Conservation (phyloP, 2,797 vertebrate genomes). For the Paedocypris micromegethes region DNA sequence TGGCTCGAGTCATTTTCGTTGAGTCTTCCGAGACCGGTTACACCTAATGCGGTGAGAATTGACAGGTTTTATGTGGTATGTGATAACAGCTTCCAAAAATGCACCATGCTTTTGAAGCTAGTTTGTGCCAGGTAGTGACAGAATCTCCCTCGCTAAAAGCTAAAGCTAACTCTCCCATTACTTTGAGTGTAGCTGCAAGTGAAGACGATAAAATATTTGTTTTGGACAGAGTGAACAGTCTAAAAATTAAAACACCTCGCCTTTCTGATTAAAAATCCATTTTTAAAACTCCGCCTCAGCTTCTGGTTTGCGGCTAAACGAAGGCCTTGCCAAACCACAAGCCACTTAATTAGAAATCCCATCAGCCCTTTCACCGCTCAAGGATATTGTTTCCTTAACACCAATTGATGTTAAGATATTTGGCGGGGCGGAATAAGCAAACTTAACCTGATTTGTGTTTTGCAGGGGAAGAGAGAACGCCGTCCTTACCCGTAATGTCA, state of each 20-base stretch:
- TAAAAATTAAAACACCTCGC: not conserved
- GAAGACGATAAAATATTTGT: slow-evolving; percentile 36
- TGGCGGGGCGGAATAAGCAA: slow-evolving; percentile 34
- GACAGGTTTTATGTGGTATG: not conserved
- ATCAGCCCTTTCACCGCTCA: not conserved
- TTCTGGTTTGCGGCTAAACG: slow-evolving; percentile 6
- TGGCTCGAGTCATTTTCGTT: slow-evolving; percentile 4
- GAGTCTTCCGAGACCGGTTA: not conserved
- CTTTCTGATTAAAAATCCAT: slow-evolving; percentile 27
- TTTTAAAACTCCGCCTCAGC: slow-evolving; percentile 7
- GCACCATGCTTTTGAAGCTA: not conserved
- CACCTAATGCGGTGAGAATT: not conserved
- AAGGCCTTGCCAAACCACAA: not conserved
- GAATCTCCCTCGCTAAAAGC: not conserved
- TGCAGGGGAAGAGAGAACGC: slow-evolving; percentile 5
- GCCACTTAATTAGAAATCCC: not conserved
- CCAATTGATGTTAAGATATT: slow-evolving; percentile 36
- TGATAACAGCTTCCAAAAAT: not conserved
- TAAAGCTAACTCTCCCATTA: slow-evolving; percentile 19
- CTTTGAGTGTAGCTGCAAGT: slow-evolving; percentile 23
- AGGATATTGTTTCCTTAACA: slow-evolving; percentile 3
- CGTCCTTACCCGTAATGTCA: slow-evolving; percentile 55
- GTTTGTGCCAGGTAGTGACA: slow-evolving; percentile 24
- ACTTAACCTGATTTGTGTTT: slow-evolving; percentile 35
- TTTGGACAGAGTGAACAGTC: not conserved